These are phyloP conservation scores for Molossus molossus DNA, from an alignment of 2,797 vertebrate genomes.

Conservation along the genomic window DNA sequence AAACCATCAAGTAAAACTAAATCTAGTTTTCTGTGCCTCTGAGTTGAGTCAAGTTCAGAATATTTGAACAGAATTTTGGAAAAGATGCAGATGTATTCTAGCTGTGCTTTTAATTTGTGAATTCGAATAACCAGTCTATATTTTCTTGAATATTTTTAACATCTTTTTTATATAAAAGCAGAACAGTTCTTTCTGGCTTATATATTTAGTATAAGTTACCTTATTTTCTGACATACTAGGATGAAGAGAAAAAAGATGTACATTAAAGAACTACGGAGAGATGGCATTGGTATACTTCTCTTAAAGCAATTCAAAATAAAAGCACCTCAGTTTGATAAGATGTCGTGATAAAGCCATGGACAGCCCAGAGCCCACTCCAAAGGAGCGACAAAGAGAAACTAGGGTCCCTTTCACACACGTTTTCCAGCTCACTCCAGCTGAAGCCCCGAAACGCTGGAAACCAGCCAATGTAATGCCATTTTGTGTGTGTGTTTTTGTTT, in stretches of 20 bases:
- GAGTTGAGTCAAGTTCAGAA: neutral
- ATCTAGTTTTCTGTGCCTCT: neutral
- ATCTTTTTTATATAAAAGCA: constrained; percentile 44
- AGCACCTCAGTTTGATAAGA: constrained; percentile 30
- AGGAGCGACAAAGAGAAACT: neutral
- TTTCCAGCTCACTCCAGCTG: constrained; percentile 67
- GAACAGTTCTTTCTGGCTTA: constrained; percentile 5
- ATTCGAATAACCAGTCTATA: constrained; percentile 31
- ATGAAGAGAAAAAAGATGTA: neutral
- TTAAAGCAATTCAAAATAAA: constrained; percentile 58
- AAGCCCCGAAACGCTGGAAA: constrained; percentile 74
- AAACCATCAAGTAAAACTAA: neutral
- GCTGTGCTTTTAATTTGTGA: constrained; percentile 57
- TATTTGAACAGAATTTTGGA: constrained; percentile 36
- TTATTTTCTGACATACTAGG: neutral
- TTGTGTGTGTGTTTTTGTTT: constrained; percentile 74
- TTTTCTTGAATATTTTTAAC: constrained; percentile 48
- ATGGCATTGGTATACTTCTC: constrained; percentile 17
- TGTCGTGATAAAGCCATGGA: neutral
- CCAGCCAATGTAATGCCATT: constrained; percentile 76
- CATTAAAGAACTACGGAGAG: neutral
- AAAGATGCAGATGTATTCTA: constrained; percentile 1
- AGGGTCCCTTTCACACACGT: constrained; percentile 30
- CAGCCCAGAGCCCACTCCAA: neutral
- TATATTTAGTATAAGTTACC: neutral